phyloP scores from a whole-genome alignment of 2,888 invertebrate species.

The Cheilosia urbana region DNA sequence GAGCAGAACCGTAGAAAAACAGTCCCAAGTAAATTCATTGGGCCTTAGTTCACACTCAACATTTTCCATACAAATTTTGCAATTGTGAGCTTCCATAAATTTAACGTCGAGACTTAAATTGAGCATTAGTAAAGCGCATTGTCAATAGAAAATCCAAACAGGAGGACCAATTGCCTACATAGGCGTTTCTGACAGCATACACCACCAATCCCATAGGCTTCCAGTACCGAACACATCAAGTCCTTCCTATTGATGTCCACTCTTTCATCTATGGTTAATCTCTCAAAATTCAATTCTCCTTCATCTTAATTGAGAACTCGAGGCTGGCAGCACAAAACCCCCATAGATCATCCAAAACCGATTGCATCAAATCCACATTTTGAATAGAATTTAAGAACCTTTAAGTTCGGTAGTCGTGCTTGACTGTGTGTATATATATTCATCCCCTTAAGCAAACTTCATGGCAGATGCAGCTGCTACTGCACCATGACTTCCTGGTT shows the following conservation, averaged over 20 bases:
- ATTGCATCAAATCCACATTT: slow-evolving; percentile 11
- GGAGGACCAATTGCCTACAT: background rate
- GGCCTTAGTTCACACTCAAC: no score
- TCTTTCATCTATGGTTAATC: background rate
- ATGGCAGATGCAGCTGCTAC: slow-evolving; percentile 30
- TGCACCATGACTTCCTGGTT: slow-evolving; percentile 62
- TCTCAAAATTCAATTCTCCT: slow-evolving; percentile 3
- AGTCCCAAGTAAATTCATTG: no score
- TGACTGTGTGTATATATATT: slow-evolving; percentile 16
- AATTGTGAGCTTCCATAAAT: no score
- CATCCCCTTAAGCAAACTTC: slow-evolving; percentile 29
- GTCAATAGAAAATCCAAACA: background rate
- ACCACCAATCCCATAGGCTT: background rate
- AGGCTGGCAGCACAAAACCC: slow-evolving; percentile 7
- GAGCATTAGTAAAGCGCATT: no score
- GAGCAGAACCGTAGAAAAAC: no score
- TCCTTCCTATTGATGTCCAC: background rate
- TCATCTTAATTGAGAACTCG: background rate
- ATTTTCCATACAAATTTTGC: no score
- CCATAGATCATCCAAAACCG: background rate
- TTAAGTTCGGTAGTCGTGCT: slow-evolving; percentile 37
- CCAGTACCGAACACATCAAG: background rate
- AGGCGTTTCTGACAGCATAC: no score
- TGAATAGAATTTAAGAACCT: slow-evolving; percentile 33
- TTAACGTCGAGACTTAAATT: no score